These are phyloP conservation scores for Micoletzkya japonica DNA, from an alignment of 2,888 invertebrate genomes.

Conservation along the genomic window DNA sequence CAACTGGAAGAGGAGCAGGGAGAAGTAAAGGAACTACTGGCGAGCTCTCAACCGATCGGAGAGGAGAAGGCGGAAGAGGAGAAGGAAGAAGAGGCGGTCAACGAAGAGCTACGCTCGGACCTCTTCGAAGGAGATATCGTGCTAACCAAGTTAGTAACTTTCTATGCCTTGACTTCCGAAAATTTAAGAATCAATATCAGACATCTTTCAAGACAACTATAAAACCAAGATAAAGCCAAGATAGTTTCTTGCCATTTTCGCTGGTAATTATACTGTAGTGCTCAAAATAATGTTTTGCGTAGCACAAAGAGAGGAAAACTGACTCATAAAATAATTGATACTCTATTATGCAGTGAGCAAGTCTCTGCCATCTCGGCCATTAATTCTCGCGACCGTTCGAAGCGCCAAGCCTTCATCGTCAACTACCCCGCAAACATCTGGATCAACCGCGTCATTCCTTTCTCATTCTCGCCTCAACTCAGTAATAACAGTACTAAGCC, in stretches of 20 bases:
- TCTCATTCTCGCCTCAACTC: too few species aligned
- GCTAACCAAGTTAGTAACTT: conserved; percentile 5
- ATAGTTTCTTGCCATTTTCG: background rate
- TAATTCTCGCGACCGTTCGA: too few species aligned
- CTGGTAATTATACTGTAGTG: background rate
- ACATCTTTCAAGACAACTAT: background rate
- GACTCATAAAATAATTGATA: background rate
- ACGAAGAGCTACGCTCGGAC: background rate
- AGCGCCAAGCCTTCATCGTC: too few species aligned
- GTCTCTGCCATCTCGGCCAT: too few species aligned
- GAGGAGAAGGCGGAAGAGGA: background rate
- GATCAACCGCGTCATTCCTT: too few species aligned
- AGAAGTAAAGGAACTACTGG: conserved; percentile 8
- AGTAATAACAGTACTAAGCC: too few species aligned
- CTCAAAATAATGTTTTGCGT: background rate
- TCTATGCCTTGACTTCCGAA: background rate
- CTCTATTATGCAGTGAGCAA: too few species aligned
- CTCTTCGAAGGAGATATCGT: conserved; percentile 26
- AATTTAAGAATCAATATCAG: background rate
- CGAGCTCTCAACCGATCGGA: background rate
- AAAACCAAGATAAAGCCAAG: background rate
- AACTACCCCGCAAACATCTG: too few species aligned
- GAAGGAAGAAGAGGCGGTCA: conserved; percentile 6
- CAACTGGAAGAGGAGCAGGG: background rate
- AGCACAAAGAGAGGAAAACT: background rate